Base-by-base conservation (phyloP, 1,140 invertebrate genomes). In the Saccostrea glomerata region DNA sequence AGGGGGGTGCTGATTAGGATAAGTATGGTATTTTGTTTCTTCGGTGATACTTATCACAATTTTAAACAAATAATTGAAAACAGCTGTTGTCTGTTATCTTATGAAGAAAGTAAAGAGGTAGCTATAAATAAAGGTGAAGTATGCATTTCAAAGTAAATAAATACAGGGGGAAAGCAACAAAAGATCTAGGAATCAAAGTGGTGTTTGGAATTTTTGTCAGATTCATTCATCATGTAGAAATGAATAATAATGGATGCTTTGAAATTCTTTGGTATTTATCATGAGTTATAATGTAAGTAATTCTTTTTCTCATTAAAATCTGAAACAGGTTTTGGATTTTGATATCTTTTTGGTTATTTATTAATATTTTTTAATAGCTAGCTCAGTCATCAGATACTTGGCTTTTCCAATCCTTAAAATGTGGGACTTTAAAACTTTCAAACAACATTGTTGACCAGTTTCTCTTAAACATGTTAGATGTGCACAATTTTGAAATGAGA, bases 61-160 rank as follows among this genome's bases (percentile, higher is more conserved):
- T 77, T 30, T 40, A 77, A 77, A 77, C 70, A 77, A 77, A 77
- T 77, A 77, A 77, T 77, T 77, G 70, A 77, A 36, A 77, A 15
- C 70, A 77, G 70, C 70, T 77, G 70, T 77, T 77, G 25, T 77
- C 70, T 77, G 70, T 77, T 77, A 77, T 77, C 70, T 77, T 1
- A 77, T 77, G 23, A 77, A 36, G 70, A 23, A 73, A 25, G 13
- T 7, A 36, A 17, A 36, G 66, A 73, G 25, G 66, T 30, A 77
- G 30, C 23, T 13, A 30, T 77, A 77, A 77, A 77, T 36, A 77
- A 77, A 30, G 13, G 25, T 25, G 25, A 77, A 36, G 70, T 23
- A 77, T 25, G 70, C 70, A 77, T 77, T 77, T 77, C 70, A 77
- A 77, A 77, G 25, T 25, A 77, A 77, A 77, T 77, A 77, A 77